Conservation (phyloP, 35 echinoderm and acorn worm species). For the Acanthaster planci region DNA sequence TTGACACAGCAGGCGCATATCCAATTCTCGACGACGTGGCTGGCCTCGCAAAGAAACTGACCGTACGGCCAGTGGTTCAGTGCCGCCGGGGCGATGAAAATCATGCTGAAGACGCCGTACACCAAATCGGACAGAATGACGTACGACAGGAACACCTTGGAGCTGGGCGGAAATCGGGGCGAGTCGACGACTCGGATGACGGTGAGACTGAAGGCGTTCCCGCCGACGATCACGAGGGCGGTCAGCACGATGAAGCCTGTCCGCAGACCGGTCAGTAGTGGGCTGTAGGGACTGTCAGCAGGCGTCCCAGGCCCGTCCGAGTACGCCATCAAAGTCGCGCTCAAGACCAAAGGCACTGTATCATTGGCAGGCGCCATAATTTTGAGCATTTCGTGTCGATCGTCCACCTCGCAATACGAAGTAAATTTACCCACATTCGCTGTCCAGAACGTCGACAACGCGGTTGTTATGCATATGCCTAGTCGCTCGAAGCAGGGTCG, state of each 20-base stretch:
- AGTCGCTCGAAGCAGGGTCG: too few species aligned
- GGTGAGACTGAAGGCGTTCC: not conserved
- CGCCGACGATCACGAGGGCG: not conserved
- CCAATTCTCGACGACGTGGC: not conserved
- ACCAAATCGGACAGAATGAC: slow-evolving; percentile 6
- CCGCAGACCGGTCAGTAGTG: not conserved
- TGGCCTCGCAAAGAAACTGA: not conserved
- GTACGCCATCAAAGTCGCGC: too few species aligned
- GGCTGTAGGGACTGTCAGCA: not conserved
- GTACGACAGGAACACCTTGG: not conserved
- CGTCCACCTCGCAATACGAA: too few species aligned
- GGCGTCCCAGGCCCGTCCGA: too few species aligned
- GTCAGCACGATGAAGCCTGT: not conserved
- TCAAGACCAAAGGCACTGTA: too few species aligned
- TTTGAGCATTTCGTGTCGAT: too few species aligned
- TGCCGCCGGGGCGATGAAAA: not conserved
- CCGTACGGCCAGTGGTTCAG: slow-evolving; percentile 7
- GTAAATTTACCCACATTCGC: too few species aligned
- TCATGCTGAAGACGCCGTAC: not conserved
- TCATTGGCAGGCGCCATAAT: too few species aligned
- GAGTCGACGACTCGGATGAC: not conserved
- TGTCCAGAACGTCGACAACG: too few species aligned
- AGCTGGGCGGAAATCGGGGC: slow-evolving; percentile 1
- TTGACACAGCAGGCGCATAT: not conserved
- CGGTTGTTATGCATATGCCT: too few species aligned